phyloP scores from a whole-genome alignment of 2,113 vertebrate genomes.

The Pollachius pollachius region DNA sequence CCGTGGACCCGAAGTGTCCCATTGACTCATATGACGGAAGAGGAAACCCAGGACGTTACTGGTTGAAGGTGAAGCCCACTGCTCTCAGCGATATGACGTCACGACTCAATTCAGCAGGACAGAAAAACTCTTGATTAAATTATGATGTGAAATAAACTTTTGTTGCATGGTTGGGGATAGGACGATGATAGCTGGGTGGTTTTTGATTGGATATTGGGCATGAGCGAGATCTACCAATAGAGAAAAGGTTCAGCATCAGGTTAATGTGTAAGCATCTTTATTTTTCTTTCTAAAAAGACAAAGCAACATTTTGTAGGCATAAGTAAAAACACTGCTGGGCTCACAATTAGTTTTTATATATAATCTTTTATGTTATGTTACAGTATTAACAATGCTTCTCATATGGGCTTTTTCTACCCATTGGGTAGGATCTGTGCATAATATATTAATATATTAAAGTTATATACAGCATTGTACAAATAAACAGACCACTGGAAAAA shows the following conservation, averaged over 20 bases:
- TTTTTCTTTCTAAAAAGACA: neutral
- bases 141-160: no score
- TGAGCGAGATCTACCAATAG: neutral
- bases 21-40: no score
- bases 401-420: conserved; percentile 1
- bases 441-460: conserved; percentile 4
- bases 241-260: neutral
- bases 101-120: no score
- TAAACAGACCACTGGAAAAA: conserved; percentile 1
- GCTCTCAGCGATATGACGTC: no score
- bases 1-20: no score
- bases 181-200: no score
- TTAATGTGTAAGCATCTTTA: neutral
- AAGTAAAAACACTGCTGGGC: no score
- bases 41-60: no score
- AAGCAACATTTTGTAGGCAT: neutral
- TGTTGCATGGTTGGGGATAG: no score
- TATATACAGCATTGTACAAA: conserved; percentile 1
- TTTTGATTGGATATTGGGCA: no score
- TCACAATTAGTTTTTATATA: neutral
- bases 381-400: conserved; percentile 2
- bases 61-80: no score
- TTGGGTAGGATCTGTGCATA: neutral
- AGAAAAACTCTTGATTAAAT: no score
- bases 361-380: neutral